Base-by-base conservation (phyloP, 2,888 invertebrate species). In the Pantelozetes paolii region DNA sequence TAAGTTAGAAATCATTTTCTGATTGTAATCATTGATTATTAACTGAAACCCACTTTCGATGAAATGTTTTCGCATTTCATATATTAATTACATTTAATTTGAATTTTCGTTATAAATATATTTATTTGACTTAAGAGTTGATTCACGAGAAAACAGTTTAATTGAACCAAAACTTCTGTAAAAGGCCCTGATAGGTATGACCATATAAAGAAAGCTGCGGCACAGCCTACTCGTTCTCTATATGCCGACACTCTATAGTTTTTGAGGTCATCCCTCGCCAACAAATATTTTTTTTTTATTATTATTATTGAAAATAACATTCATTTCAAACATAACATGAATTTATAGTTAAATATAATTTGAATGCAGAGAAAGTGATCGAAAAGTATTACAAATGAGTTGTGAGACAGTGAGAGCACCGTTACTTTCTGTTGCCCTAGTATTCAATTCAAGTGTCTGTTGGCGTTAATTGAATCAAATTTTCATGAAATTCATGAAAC, bases 261-360 rank as follows among this genome's bases (percentile, higher is more conserved):
- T 67, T 67, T 67, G 67, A 67, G 67, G 67, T 67, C 67, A 67
- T 67, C 40, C 64, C 15, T 67, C 67, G 40, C 67, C 67, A 67
- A 67, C 67, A 67, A 42, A 32, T 54, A 20, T 67, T 67, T 67
- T n/a, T n/a, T n/a, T n/a, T n/a, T n/a, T n/a, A n/a, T n/a, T n/a
- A n/a, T n/a, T 36, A 67, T 40, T 67, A 40, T 40, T 40, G 8
- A 40, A 20, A 26, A 67, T 23, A 45, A 45, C 45, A 45, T 45
- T 15, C 36, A n/a, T n/a, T 36, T 20, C n/a, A 50, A 50, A 15
- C n/a, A 54, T 13, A 26, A 26, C 54, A 26, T 54, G 11, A 32
- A 30, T 40, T 67, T 3, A 67, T 18, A 50, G 5, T 20, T 59
- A n/a, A 30, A 26, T 20, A 26, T 30, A 5, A 26, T 15, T 62